Percentiles rank a stretch among this genome's conserved stretches.
phyloP scores from a whole-genome alignment of 1,140 invertebrate genomes.

The Pissodes strobi region DNA sequence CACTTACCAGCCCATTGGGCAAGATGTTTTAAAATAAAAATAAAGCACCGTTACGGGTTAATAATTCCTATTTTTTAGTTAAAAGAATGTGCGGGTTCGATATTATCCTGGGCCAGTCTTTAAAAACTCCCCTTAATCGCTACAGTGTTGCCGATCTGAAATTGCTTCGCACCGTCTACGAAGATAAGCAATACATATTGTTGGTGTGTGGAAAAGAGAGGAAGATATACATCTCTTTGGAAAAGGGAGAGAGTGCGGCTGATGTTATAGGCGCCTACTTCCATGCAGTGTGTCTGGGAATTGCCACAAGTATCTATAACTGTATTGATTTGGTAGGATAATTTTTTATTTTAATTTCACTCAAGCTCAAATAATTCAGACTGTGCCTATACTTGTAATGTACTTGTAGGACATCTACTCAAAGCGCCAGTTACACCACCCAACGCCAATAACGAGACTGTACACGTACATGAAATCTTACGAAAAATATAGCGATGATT shows the following conservation, averaged over 20 bases:
- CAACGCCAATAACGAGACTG: slow-evolving; percentile 45
- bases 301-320: slow-evolving; percentile 51
- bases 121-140: slow-evolving; percentile 57
- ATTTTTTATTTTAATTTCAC: background rate
- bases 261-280: slow-evolving; percentile 62
- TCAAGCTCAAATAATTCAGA: slow-evolving; percentile 2
- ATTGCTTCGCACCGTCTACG: slow-evolving; percentile 53
- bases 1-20: too few species aligned
- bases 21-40: too few species aligned
- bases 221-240: slow-evolving; percentile 58
- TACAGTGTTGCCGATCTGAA: slow-evolving; percentile 51
- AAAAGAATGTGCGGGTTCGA: slow-evolving; percentile 59
- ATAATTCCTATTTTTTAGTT: slow-evolving; percentile 54
- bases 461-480: slow-evolving; percentile 48
- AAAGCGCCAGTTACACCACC: slow-evolving; percentile 49
- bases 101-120: slow-evolving; percentile 60
- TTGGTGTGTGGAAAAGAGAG: slow-evolving; percentile 55
- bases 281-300: slow-evolving; percentile 58
- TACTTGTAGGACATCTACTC: slow-evolving; percentile 43
- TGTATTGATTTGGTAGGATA: slow-evolving; percentile 43
- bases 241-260: slow-evolving; percentile 52
- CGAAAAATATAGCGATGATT: slow-evolving; percentile 34
- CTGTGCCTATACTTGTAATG: background rate
- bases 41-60: too few species aligned
- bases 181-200: slow-evolving; percentile 58